phyloP scores from a whole-genome alignment of 2,113 vertebrate species.

The Mandrillus leucophaeus region DNA sequence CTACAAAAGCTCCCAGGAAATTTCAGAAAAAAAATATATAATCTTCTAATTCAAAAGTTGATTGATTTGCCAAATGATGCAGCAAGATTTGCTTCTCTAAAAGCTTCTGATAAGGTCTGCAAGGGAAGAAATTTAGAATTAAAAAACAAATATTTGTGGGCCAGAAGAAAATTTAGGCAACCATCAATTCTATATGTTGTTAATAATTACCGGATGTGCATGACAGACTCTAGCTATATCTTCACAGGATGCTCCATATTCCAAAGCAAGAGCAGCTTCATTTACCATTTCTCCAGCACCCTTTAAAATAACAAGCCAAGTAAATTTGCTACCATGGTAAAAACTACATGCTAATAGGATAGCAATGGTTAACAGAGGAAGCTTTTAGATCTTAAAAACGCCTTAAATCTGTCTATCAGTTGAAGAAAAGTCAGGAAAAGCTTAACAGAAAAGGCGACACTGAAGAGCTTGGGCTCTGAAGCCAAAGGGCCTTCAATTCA shows the following conservation, averaged over 20 bases:
- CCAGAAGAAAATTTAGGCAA: background rate
- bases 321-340: conserved; percentile 15
- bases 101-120: conserved; percentile 99
- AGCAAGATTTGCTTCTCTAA: conserved; percentile 98
- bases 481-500: background rate
- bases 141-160: background rate
- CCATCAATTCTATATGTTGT: background rate
- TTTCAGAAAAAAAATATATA: conserved; percentile 67
- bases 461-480: background rate
- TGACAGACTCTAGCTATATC: conserved; percentile 97
- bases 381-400: background rate
- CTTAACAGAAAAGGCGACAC: background rate
- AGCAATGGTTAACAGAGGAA: background rate
- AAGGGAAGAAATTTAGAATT: conserved; percentile 66
- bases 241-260: conserved; percentile 98
- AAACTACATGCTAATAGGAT: background rate
- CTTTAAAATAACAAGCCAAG: conserved; percentile 80
- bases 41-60: conserved; percentile 91
- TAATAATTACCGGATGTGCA: conserved; percentile 92
- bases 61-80: conserved; percentile 98
- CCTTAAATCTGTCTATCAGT: background rate
- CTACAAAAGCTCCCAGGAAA: conserved; percentile 69
- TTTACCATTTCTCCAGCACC: conserved; percentile 98
- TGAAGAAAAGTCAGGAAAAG: background rate
- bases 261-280: conserved; percentile 97